phyloP scores from a whole-genome alignment of 2,113 vertebrate genomes.

The Python bivittatus region DNA sequence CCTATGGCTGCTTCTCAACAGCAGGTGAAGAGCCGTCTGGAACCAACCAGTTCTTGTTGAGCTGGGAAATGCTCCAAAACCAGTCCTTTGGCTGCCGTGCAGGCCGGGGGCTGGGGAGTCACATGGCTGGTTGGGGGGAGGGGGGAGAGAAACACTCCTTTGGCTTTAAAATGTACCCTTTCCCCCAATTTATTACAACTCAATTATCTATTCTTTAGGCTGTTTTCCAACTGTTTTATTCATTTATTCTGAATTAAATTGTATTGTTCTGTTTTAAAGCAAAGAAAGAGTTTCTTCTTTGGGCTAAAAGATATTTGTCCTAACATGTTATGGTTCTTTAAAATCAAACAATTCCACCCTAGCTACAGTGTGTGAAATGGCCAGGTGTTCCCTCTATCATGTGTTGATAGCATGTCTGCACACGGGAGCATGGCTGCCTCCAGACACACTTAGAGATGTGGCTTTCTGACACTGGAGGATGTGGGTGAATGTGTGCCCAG shows the following conservation, averaged over 20 bases:
- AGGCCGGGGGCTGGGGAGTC: background rate
- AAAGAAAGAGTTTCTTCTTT: background rate
- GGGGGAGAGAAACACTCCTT: background rate
- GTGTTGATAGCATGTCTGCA: background rate
- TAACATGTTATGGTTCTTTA: background rate
- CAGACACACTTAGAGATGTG: background rate
- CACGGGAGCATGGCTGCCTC: background rate
- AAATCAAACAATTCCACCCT: background rate
- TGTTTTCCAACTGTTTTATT: too few relatives aligned
- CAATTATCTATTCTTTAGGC: background rate
- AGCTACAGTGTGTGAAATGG: background rate
- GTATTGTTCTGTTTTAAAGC: background rate
- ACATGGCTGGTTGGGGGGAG: too few relatives aligned
- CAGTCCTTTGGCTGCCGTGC: background rate
- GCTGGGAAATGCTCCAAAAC: background rate
- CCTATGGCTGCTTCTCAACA: background rate
- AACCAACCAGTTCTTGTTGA: background rate
- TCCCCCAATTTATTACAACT: background rate
- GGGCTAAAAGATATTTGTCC: background rate
- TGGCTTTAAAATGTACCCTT: background rate
- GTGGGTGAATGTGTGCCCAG: too few relatives aligned
- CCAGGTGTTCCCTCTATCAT: background rate
- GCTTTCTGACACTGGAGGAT: background rate
- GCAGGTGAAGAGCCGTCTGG: background rate
- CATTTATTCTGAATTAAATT: background rate